A percentile compares a stretch with the other conserved stretches of the same genome.
Evolutionary conservation across 2,888 invertebrate genomes (phyloP).

Genomic region (Poecilobothrus nobilitatus): DNA sequence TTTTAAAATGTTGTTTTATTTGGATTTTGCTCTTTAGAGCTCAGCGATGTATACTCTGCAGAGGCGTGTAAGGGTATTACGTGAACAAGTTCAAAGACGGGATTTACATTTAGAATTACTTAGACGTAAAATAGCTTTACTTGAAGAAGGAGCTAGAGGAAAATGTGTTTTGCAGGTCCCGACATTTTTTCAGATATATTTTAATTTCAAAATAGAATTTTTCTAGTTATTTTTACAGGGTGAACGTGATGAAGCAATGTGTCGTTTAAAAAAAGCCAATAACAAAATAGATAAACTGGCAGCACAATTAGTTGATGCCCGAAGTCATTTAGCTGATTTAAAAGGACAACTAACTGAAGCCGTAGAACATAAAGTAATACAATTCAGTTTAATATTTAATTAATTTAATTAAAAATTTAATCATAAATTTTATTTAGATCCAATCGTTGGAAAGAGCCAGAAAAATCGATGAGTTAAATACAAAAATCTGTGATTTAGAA

Average conservation of each 20-base stretch:
- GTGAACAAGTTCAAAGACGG: conserved; percentile 84
- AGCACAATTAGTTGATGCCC: conserved; percentile 71
- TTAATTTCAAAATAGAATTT: not conserved
- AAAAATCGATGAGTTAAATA: conserved; percentile 75
- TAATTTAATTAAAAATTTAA: too few relatives aligned
- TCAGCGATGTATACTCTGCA: conserved; percentile 83
- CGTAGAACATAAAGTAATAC: conserved; percentile 69
- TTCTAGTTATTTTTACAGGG: conserved; percentile 38
- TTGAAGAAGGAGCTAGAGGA: conserved; percentile 64
- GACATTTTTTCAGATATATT: not conserved
- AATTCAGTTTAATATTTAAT: not conserved
- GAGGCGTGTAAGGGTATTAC: conserved; percentile 70
- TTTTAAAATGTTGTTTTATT: conserved; percentile 9
- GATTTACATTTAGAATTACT: conserved; percentile 86
- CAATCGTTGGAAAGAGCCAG: conserved; percentile 73
- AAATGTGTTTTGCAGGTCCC: conserved; percentile 50
- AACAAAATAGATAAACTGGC: conserved; percentile 78
- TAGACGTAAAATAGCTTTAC: conserved; percentile 74
- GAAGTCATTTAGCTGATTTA: conserved; percentile 70
- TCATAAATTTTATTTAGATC: conserved; percentile 59
- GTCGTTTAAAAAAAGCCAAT: conserved; percentile 66
- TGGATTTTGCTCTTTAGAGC: conserved; percentile 49
- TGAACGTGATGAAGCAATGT: conserved; percentile 60
- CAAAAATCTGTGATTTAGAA: conserved; percentile 72
- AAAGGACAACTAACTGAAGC: conserved; percentile 79